phyloP scores from a whole-genome alignment of 1,140 invertebrate species.

The Drosophila prosaltans region DNA sequence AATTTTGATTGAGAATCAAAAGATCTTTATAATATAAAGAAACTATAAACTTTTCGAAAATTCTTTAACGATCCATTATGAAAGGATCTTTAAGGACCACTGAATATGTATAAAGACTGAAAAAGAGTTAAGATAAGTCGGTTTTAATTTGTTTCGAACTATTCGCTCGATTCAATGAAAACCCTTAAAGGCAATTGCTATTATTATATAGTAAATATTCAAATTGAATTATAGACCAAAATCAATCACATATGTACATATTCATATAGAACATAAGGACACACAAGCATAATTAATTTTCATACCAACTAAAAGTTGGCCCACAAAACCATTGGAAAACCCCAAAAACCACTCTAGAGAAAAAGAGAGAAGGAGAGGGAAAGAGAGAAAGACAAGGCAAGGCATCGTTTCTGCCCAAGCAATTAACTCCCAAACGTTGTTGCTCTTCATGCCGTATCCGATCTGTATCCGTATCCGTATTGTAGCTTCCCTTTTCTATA shows the following conservation, averaged over 20 bases:
- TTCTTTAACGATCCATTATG: too few relatives aligned
- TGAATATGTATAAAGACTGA: too few relatives aligned
- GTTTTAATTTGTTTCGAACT: too few relatives aligned
- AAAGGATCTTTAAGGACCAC: too few relatives aligned
- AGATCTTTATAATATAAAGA: too few relatives aligned
- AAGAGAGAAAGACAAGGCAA: background rate
- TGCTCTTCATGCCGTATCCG: conserved; percentile 1
- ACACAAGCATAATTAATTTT: background rate
- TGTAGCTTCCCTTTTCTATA: conserved; percentile 16
- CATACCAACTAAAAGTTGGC: background rate
- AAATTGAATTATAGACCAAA: background rate
- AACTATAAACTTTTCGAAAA: too few relatives aligned
- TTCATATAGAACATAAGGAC: background rate
- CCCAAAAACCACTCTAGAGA: background rate
- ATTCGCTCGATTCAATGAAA: too few relatives aligned
- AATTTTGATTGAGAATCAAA: too few relatives aligned
- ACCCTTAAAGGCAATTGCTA: too few relatives aligned
- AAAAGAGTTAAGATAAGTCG: too few relatives aligned
- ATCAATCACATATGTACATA: background rate
- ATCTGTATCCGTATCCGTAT: conserved; percentile 29
- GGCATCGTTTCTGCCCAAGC: background rate
- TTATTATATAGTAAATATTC: background rate
- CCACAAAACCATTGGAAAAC: conserved; percentile 3
- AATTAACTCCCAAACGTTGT: conserved; percentile 2
- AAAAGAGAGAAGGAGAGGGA: background rate